A percentile compares a stretch with the other conserved stretches of the same genome.
phyloP scores from a whole-genome alignment of 2,113 vertebrate species.

The Drymodes brunneopygia region DNA sequence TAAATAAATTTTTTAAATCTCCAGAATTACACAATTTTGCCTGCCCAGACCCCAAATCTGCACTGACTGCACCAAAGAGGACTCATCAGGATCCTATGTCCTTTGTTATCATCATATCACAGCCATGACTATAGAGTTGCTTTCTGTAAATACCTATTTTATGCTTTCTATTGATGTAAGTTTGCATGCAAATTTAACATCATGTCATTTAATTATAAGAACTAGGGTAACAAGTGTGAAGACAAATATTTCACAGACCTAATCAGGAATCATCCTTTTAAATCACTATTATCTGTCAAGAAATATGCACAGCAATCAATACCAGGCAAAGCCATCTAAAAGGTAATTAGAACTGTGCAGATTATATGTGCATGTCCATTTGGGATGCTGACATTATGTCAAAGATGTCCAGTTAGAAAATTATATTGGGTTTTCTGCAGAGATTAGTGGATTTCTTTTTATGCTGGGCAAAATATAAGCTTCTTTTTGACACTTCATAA shows the following conservation, averaged over 20 bases:
- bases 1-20: not conserved
- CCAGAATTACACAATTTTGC: not conserved
- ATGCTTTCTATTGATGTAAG: not conserved
- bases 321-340: conserved; percentile 6
- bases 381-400: not conserved
- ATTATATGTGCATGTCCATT: not conserved
- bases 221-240: conserved; percentile 21
- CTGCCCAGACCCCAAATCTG: not conserved
- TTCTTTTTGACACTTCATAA: not conserved
- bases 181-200: conserved; percentile 33
- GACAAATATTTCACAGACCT: conserved; percentile 55
- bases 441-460: not conserved
- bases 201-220: conserved; percentile 45
- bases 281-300: conserved; percentile 25
- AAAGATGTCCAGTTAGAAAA: not conserved
- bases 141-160: conserved; percentile 15
- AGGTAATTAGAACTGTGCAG: conserved; percentile 38
- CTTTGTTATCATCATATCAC: not conserved
- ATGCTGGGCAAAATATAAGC: not conserved
- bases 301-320: conserved; percentile 31
- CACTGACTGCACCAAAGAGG: not conserved
- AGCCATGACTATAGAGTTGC: not conserved
- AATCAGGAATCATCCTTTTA: conserved; percentile 51
- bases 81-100: not conserved
- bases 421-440: not conserved